These are phyloP conservation scores for Spodoptera frugiperda DNA, from an alignment of 1,140 invertebrate genomes.

Conservation along the genomic window DNA sequence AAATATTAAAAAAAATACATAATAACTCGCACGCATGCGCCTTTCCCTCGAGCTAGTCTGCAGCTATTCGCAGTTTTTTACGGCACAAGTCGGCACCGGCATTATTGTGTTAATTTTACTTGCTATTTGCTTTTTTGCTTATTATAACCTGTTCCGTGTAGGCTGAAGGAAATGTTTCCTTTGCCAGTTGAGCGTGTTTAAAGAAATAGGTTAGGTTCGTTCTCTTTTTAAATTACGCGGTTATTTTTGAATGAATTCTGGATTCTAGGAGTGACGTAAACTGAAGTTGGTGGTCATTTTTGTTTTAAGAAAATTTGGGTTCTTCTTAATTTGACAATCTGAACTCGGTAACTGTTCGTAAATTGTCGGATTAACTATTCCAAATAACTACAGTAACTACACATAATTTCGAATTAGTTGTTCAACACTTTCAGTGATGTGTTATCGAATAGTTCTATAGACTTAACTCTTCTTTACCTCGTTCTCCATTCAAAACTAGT, in stretches of 20 bases:
- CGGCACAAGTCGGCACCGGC: conserved; percentile 28
- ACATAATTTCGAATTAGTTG: too few species aligned
- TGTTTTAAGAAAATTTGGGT: too few species aligned
- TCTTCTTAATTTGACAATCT: too few species aligned
- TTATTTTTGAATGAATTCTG: not conserved
- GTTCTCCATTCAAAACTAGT: too few species aligned
- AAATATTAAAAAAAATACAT: conserved; percentile 32
- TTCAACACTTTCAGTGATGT: too few species aligned
- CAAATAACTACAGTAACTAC: too few species aligned
- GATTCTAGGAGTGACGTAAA: too few species aligned
- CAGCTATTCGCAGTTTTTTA: conserved; percentile 41
- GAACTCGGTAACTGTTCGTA: too few species aligned
- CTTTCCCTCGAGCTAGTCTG: conserved; percentile 28
- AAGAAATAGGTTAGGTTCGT: conserved; percentile 33
- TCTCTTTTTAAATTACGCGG: not conserved
- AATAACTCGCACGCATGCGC: conserved; percentile 10
- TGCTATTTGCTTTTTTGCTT: conserved; percentile 40
- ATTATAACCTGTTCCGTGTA: conserved; percentile 19
- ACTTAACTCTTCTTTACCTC: too few species aligned
- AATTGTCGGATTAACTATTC: too few species aligned
- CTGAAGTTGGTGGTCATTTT: too few species aligned
- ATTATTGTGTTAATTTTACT: conserved; percentile 44
- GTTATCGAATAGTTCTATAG: too few species aligned
- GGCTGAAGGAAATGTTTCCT: conserved; percentile 38
- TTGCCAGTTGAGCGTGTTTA: conserved; percentile 24